Base-by-base conservation (phyloP, 2,888 invertebrate species). In the Ormyrus labotus region DNA sequence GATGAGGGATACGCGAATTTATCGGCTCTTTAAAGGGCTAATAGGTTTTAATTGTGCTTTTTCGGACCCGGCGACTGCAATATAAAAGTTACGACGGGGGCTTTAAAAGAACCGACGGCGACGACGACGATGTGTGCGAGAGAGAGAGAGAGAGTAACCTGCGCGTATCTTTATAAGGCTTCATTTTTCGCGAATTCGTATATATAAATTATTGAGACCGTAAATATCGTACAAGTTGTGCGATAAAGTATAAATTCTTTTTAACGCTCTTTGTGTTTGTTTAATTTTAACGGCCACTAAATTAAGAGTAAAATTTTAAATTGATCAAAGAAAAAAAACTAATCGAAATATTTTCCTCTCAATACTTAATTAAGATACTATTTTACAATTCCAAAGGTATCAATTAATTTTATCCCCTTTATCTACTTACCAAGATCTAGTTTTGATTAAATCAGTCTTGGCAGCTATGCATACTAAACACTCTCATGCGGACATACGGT, bases 31-130 rank as follows among this genome's bases (percentile, higher is more conserved):
- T 51, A 80, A 53, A n/a, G 53, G 71, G 57, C 77, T 80, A 82
- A 80, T 80, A 70, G 80, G 57, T 78, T 82, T 80, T 82, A 82
- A 82, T 82, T 82, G 80, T 74, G 51, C 72, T 47, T 64, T 69
- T 72, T 78, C 53, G 61, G 50, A 11, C 13, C 8, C 60, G 48
- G 19, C 50, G 61, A 10, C 5, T 13, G 48, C 48, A 61, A 48
- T 63, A 63, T 63, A 69, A 63, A 57, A 63, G 47, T 53, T 19
- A 13, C 65, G 78, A 58, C 34, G 34, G 4, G 34, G 70, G 6
- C 4, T 78, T 67, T 78, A 53, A 76, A 70, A 64, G 58, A 67
- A 72, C 65, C 67, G 69, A 68, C 50, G 5, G 13, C 55, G 0
- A 13, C n/a, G 34, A 34, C 55, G 34, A 34, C 34, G 3, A 2